phyloP scores from a whole-genome alignment of 2,113 vertebrate genomes.

The Bostrychus sinensis region DNA sequence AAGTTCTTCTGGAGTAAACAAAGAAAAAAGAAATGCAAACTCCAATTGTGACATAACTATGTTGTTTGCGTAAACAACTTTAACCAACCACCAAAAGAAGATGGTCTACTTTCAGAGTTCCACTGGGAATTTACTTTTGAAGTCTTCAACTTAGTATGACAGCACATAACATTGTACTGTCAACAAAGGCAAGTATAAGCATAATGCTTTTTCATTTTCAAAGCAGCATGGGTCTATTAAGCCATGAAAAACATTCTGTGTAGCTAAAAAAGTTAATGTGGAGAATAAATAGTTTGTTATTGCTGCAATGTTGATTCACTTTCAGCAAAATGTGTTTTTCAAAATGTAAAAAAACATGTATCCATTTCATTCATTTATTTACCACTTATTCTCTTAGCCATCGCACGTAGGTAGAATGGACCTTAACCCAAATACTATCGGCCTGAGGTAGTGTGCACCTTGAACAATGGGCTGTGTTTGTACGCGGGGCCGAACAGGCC shows the following conservation, averaged over 20 bases:
- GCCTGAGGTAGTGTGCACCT: neutral
- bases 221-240: conserved; percentile 25
- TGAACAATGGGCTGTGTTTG: too few species aligned
- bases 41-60: conserved; percentile 57
- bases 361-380: too few species aligned
- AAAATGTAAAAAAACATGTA: conserved; percentile 16
- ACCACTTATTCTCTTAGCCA: neutral
- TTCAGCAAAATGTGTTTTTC: neutral
- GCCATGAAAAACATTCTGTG: conserved; percentile 30
- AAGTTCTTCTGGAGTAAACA: conserved; percentile 68
- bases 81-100: conserved; percentile 57
- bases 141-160: conserved; percentile 45
- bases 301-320: neutral
- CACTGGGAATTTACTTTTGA: conserved; percentile 58
- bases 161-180: conserved; percentile 9
- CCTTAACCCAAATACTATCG: neutral
- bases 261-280: neutral
- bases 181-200: conserved; percentile 26
- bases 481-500: too few species aligned
- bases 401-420: too few species aligned
- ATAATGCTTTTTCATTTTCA: conserved; percentile 41
- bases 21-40: conserved; percentile 54
- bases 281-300: neutral
- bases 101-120: conserved; percentile 68
- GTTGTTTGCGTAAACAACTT: conserved; percentile 65